Percentiles rank a stretch among this genome's conserved stretches.
Conservation (phyloP, 2,888 invertebrate species). For the Oxyteleia sp. region DNA sequence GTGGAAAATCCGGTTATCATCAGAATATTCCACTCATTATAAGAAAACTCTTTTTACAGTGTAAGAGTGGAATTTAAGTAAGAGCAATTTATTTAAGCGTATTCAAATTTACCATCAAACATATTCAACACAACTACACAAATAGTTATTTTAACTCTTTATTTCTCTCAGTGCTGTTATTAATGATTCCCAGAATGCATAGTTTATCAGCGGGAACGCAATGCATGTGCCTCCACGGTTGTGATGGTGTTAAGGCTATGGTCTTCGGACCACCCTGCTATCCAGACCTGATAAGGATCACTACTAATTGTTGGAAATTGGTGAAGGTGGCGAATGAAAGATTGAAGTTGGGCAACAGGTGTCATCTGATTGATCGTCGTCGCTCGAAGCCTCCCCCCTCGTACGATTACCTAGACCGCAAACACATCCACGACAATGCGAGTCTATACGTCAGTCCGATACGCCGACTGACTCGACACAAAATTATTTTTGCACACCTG, state of each 20-base stretch:
- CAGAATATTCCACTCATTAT: too few relatives aligned
- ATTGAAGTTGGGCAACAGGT: slow-evolving; percentile 86
- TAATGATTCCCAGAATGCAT: too few relatives aligned
- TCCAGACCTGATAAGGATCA: slow-evolving; percentile 85
- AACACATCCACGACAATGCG: slow-evolving; percentile 84
- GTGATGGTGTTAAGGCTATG: slow-evolving; percentile 52
- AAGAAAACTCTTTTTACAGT: too few relatives aligned
- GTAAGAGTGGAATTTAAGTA: too few relatives aligned
- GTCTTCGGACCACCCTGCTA: slow-evolving; percentile 75
- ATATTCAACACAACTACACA: too few relatives aligned
- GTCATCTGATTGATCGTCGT: slow-evolving; percentile 87
- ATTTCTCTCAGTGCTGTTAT: too few relatives aligned
- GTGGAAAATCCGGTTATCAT: too few relatives aligned
- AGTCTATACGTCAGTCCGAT: slow-evolving; percentile 83
- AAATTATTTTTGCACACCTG: slow-evolving; percentile 58
- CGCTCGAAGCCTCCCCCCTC: slow-evolving; percentile 81
- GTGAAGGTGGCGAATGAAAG: slow-evolving; percentile 85
- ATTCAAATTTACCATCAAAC: too few relatives aligned
- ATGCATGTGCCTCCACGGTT: slow-evolving; percentile 13
- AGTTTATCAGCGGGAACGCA: not conserved
- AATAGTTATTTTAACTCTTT: too few relatives aligned
- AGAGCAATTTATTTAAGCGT: too few relatives aligned
- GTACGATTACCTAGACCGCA: slow-evolving; percentile 85
- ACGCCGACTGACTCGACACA: slow-evolving; percentile 77
- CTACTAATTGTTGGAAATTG: slow-evolving; percentile 87